Conservation (phyloP, 2,888 invertebrate species). For the Argyresthia albistria region DNA sequence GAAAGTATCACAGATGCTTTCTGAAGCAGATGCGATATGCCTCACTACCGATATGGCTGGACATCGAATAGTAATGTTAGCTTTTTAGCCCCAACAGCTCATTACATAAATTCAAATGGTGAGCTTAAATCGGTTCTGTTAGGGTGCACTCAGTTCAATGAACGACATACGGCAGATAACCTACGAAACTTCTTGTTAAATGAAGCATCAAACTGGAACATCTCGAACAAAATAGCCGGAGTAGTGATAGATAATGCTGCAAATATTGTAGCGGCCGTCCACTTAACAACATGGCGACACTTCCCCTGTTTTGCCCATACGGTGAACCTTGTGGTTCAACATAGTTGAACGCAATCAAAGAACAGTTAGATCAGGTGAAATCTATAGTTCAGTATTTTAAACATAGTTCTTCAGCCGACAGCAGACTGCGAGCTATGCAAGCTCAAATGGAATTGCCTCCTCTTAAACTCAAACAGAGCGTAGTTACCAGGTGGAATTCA, state of each 20-base stretch:
- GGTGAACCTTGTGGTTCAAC: constrained; percentile 9
- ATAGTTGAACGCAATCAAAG: not conserved
- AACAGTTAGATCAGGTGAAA: constrained; percentile 3
- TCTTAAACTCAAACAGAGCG: constrained; percentile 4
- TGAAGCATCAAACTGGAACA: not conserved
- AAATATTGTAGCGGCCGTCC: constrained; percentile 15
- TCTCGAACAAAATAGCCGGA: constrained; percentile 3
- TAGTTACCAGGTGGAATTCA: constrained; percentile 2
- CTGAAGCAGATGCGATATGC: constrained; percentile 3
- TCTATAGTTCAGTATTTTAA: constrained; percentile 11
- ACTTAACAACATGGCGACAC: constrained; percentile 11
- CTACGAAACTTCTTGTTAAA: not conserved
- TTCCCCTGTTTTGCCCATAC: constrained; percentile 18
- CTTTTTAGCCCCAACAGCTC: constrained; percentile 5
- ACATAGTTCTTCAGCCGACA: constrained; percentile 3
- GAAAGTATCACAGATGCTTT: not conserved
- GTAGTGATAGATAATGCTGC: constrained; percentile 13
- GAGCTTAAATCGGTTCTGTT: constrained; percentile 2
- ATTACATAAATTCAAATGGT: not conserved
- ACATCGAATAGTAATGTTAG: constrained; percentile 1
- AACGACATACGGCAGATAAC: constrained; percentile 3
- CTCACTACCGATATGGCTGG: constrained; percentile 4
- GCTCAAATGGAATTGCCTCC: not conserved
- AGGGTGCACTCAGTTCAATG: constrained; percentile 2
- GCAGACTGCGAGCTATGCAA: constrained; percentile 1